Percentiles rank a stretch among this genome's conserved stretches.
phyloP scores from a whole-genome alignment of 2,797 vertebrate species.

The Eremophila alpestris region DNA sequence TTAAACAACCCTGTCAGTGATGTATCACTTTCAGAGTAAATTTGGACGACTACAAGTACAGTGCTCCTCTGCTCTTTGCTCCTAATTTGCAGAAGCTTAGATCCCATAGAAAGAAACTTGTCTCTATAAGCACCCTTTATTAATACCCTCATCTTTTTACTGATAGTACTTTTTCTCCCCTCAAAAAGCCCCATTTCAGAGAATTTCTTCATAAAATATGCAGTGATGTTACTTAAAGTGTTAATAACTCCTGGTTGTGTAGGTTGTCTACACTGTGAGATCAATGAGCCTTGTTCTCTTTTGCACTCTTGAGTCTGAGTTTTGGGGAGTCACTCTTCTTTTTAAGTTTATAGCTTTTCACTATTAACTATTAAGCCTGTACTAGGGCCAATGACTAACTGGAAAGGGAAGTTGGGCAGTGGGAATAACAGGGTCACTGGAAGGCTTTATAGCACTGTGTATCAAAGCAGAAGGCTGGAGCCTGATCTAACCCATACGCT shows the following conservation, averaged over 20 bases:
- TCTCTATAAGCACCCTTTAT: neutral
- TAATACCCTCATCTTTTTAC: neutral
- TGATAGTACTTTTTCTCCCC: neutral
- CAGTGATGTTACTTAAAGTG: neutral
- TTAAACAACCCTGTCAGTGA: neutral
- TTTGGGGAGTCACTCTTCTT: neutral
- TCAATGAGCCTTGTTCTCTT: neutral
- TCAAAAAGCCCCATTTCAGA: neutral
- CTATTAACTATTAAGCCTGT: neutral
- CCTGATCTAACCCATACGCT: fast-evolving
- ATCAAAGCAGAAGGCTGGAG: neutral
- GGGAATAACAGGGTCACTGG: neutral
- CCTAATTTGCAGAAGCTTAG: neutral
- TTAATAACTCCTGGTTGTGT: neutral
- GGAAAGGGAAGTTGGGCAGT: neutral
- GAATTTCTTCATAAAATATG: neutral
- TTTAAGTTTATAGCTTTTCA: neutral
- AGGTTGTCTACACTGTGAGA: neutral
- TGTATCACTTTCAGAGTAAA: neutral
- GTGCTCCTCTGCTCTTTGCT: neutral
- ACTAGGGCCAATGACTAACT: neutral
- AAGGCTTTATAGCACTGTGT: neutral
- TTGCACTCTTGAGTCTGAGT: neutral
- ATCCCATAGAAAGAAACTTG: neutral
- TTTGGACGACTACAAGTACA: neutral